These are phyloP conservation scores for Microdon myrmicae DNA, from an alignment of 2,888 invertebrate genomes.

Conservation along the genomic window DNA sequence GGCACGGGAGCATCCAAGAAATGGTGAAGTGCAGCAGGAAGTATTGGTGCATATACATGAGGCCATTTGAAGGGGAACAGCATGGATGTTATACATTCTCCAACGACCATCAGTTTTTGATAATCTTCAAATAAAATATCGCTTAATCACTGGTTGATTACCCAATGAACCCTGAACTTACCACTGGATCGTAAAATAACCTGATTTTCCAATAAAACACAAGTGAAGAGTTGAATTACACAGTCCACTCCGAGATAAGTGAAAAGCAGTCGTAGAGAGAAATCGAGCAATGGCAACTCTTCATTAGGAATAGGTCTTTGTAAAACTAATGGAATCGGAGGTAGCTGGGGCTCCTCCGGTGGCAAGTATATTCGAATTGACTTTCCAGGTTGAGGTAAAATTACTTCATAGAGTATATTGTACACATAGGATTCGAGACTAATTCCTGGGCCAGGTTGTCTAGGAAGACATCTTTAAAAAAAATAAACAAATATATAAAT, in stretches of 20 bases:
- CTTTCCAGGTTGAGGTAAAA: conserved; percentile 88
- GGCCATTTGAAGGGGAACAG: conserved; percentile 98
- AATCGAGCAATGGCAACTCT: conserved; percentile 95
- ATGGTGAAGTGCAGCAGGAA: conserved; percentile 93
- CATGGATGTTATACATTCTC: conserved; percentile 90
- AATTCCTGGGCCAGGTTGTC: conserved; percentile 79
- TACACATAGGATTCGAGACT: conserved; percentile 95
- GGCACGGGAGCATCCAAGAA: conserved; percentile 99
- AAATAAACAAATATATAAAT: conserved; percentile 54
- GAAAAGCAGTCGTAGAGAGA: conserved; percentile 88
- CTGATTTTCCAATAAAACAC: conserved; percentile 96
- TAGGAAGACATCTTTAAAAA: conserved; percentile 76
- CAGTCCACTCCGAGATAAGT: conserved; percentile 89
- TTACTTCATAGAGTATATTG: conserved; percentile 93
- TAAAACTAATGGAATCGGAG: conserved; percentile 74
- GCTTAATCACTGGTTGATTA: not conserved
- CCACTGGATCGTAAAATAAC: conserved; percentile 92
- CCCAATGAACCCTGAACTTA: no score
- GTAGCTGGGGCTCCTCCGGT: conserved; percentile 76
- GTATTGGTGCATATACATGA: conserved; percentile 98
- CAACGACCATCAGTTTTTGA: conserved; percentile 94
- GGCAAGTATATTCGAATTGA: conserved; percentile 82
- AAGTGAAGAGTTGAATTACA: conserved; percentile 92
- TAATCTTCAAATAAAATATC: conserved; percentile 73
- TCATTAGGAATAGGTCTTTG: conserved; percentile 80